Conservation (phyloP, 2,797 vertebrate species). For the Dallia pectoralis region DNA sequence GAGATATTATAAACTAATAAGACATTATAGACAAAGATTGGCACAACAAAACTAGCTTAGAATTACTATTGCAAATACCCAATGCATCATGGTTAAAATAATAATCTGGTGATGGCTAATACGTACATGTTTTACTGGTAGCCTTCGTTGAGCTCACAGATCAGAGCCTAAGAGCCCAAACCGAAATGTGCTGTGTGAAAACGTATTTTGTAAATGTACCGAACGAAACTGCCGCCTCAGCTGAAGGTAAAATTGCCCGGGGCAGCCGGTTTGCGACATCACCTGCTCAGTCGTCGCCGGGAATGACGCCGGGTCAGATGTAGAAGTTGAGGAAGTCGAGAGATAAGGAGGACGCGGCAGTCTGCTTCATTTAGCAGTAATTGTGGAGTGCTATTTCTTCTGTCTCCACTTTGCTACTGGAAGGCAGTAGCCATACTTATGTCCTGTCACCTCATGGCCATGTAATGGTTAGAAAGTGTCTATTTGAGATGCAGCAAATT, state of each 20-base stretch:
- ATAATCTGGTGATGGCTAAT: conserved; percentile 16
- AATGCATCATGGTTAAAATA: neutral
- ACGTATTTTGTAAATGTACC: conserved; percentile 65
- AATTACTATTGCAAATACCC: too few species aligned
- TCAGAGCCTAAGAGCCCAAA: conserved; percentile 61
- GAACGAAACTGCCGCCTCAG: conserved; percentile 76
- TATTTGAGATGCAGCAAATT: conserved; percentile 70
- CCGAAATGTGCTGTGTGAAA: too few species aligned
- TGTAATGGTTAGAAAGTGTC: conserved; percentile 68
- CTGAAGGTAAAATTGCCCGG: conserved; percentile 57
- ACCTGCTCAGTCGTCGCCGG: conserved; percentile 60
- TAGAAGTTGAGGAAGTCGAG: conserved; percentile 16
- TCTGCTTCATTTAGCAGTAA: conserved; percentile 78
- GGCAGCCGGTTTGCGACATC: conserved; percentile 54
- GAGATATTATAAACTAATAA: too few species aligned
- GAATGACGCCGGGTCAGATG: conserved; percentile 69
- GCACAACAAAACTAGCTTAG: too few species aligned
- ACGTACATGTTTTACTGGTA: conserved; percentile 42
- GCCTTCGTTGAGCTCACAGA: conserved; percentile 48
- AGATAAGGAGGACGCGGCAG: conserved; percentile 25
- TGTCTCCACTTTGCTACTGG: conserved; percentile 64
- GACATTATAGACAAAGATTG: too few species aligned
- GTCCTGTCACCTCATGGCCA: conserved; percentile 76
- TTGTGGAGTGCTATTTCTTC: conserved; percentile 74
- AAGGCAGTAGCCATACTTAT: conserved; percentile 73